Base-by-base conservation (phyloP, 1,140 invertebrate genomes). In the Drosophila kikkawai region DNA sequence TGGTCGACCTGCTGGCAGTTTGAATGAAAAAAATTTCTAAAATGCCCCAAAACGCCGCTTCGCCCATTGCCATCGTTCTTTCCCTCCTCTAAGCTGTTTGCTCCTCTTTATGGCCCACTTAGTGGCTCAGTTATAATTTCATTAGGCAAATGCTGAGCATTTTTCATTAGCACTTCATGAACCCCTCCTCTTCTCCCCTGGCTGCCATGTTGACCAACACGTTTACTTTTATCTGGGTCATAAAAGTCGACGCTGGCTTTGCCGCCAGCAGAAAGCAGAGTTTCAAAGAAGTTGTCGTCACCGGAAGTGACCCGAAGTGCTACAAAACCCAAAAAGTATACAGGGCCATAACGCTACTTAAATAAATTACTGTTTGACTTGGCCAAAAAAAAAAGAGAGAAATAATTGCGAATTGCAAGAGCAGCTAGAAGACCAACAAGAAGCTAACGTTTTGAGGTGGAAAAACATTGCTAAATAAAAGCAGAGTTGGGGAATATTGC, bases 201-300 rank as follows among this genome's bases (percentile, higher is more conserved):
- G 4, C 50, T 34, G 19, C 56, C 22, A 41, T 65, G 37, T 88
- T 82, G 82, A 57, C 79, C 83, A 86, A 87, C 86, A 91, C 81
- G 81, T 79, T 88, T 88, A 74, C 63, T 85, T 81, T 79, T 87
- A 88, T 84, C 81, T 88, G 85, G 85, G 85, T 90, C 85, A 90
- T 88, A 85, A 90, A 84, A 85, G 67, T 68, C 48, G 53, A 26
- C 44, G 41, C 44, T 51, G 26, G 26, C 26, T 6, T 6, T 6
- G 51, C 44, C 42, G 75, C 70, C 64, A 51, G 60, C 78, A 66
- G 75, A 75, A 47, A 76, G 32, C 75, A 69, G 79, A 71, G 51
- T 82, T 75, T 67, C 63, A 45, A 63, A 65, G 66, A 79, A 70
- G 48, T 81, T 61, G 69, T 75, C 79, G 75, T 71, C 73, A 78